Base-by-base conservation (phyloP, 2,113 vertebrate genomes). In the Paedocypris sp. region DNA sequence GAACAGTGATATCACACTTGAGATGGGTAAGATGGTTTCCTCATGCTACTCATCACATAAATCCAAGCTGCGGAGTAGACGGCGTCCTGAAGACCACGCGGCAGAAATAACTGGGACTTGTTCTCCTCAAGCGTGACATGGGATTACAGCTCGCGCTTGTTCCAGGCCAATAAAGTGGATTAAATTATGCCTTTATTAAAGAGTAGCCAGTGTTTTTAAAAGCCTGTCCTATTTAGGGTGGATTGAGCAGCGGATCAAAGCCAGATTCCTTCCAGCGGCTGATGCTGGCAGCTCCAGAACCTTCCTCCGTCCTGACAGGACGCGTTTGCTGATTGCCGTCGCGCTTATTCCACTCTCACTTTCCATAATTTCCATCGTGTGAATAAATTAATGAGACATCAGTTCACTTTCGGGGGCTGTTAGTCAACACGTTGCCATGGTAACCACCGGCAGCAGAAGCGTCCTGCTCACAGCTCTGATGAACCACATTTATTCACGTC, bases 331-430 rank as follows among this genome's bases (percentile, higher is more conserved):
- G 31, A 39, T 45, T 62, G 49, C 4, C 2, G 6, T 52, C n/a
- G 5, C 12, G 3, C 13, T 22, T 4, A 52, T 52, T n/a, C 31
- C 15, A 12, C 12, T 25, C 38, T 13, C 22, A 53, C 15, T 38
- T 16, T 3, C 2, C 22, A 67, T 15, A 56, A 50, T 64, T 64
- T 60, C 49, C 26, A 69, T 73, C 32, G 54, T 59, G 53, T 47
- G 45, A 59, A 68, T 22, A 60, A 70, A 45, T 65, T 46, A 50
- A 66, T 67, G 45, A 60, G 50, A 61, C 56, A 67, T 52, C 60
- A 62, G 66, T 60, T 62, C 47, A 16, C 39, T n/a, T 32, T 29
- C 38, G 36, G 36, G 51, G 22, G 46, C 39, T 29, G 54, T 41
- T 43, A 41, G 51, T 57, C 41, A 16, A 41, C 16, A 20, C 19